Percentiles rank a stretch among this genome's conserved stretches.
Evolutionary conservation across 2,888 invertebrate species (phyloP).

Genomic region (Nezara viridula): DNA sequence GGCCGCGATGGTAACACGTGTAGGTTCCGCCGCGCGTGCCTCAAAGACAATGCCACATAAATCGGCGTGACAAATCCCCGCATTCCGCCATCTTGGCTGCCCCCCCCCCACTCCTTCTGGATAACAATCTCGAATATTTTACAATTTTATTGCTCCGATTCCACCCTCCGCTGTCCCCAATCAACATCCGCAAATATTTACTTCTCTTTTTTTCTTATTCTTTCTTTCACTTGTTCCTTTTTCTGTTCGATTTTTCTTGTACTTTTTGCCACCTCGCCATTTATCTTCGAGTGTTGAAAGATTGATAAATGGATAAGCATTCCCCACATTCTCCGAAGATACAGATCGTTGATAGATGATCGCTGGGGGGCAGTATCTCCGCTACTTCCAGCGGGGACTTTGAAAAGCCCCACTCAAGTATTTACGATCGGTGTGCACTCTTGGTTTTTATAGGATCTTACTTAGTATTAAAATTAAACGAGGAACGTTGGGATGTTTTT

Average conservation of each 20-base stretch:
- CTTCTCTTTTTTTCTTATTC: not conserved
- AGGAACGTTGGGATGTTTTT: not conserved
- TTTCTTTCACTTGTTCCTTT: not conserved
- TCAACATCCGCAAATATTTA: slow-evolving; percentile 39
- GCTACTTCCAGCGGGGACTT: not conserved
- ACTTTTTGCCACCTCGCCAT: slow-evolving; percentile 40
- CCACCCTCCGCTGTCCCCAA: slow-evolving; percentile 37
- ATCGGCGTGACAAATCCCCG: slow-evolving; percentile 56
- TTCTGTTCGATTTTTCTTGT: slow-evolving; percentile 43
- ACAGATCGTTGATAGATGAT: slow-evolving; percentile 32
- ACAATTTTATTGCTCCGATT: slow-evolving; percentile 56
- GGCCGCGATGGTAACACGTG: slow-evolving; percentile 17
- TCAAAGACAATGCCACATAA: slow-evolving; percentile 54
- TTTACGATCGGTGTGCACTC: slow-evolving; percentile 11
- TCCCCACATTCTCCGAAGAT: slow-evolving; percentile 22
- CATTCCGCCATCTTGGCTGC: slow-evolving; percentile 56
- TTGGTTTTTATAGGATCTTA: slow-evolving; percentile 17
- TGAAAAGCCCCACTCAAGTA: slow-evolving; percentile 39
- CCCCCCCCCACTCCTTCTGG: not conserved
- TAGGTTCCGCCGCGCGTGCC: slow-evolving; percentile 50
- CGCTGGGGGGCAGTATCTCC: not conserved
- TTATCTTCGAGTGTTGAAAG: slow-evolving; percentile 34
- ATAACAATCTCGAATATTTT: slow-evolving; percentile 57
- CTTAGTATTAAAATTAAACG: slow-evolving; percentile 32
- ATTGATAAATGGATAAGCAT: slow-evolving; percentile 48